A percentile compares a stretch with the other conserved stretches of the same genome.
These are phyloP conservation scores for Petrosia ficiformis DNA, from an alignment of 37 sponge, comb jelly and placozoan species.

Conservation along the genomic window DNA sequence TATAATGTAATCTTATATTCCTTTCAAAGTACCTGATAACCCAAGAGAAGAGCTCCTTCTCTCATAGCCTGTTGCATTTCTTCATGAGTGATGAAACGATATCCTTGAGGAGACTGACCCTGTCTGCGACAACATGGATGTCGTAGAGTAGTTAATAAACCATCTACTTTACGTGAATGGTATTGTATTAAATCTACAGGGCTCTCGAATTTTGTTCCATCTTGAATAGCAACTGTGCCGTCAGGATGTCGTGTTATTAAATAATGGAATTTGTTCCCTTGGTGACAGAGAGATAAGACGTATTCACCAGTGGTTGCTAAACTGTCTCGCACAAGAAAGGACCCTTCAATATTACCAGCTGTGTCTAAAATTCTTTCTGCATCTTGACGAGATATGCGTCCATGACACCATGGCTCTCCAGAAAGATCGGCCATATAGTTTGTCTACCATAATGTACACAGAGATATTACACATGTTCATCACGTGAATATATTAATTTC, in stretches of 20 bases:
- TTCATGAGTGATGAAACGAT: constrained; percentile 66
- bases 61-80: constrained; percentile 80
- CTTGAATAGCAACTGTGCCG: constrained; percentile 77
- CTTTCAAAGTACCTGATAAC: constrained; percentile 73
- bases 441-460: too few species aligned
- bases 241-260: constrained; percentile 54
- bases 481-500: too few species aligned
- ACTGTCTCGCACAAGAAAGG: constrained; percentile 80
- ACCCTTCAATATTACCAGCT: constrained; percentile 45
- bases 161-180: constrained; percentile 63
- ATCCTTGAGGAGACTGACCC: constrained; percentile 73
- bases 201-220: constrained; percentile 68
- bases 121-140: constrained; percentile 54
- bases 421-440: constrained; percentile 52
- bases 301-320: constrained; percentile 79
- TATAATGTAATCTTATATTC: too few species aligned
- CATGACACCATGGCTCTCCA: constrained; percentile 83
- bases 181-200: constrained; percentile 77
- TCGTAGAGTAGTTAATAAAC: constrained; percentile 70
- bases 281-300: constrained; percentile 70
- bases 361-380: constrained; percentile 73
- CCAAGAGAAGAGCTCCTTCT: constrained; percentile 67
- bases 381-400: constrained; percentile 70
- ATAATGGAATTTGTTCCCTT: constrained; percentile 65
- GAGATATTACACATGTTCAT: too few species aligned